Percentiles rank a stretch among this genome's conserved stretches.
phyloP scores from a whole-genome alignment of 1,140 invertebrate genomes.

The Luehdorfia chinensis region DNA sequence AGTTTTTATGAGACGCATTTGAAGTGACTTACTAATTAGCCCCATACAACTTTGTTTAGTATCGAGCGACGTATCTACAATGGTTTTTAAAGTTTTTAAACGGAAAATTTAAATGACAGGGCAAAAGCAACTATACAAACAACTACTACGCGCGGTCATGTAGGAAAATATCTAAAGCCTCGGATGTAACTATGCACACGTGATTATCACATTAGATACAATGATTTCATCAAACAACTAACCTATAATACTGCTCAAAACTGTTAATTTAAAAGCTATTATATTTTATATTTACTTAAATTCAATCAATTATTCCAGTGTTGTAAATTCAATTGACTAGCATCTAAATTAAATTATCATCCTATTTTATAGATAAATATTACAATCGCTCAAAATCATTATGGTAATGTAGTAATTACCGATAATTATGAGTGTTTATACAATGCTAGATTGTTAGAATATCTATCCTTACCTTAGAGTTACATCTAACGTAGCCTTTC shows the following conservation, averaged over 20 bases:
- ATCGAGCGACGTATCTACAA: background rate
- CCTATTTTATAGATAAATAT: conserved; percentile 24
- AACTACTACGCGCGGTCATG: conserved; percentile 6
- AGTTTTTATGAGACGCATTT: background rate
- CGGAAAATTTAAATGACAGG: background rate
- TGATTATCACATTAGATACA: conserved; percentile 54
- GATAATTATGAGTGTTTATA: background rate
- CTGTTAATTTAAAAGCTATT: conserved; percentile 45
- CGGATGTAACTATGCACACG: conserved; percentile 38
- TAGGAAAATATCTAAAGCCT: conserved; percentile 23
- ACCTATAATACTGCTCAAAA: conserved; percentile 73
- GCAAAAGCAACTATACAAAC: conserved; percentile 11
- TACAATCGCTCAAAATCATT: conserved; percentile 25
- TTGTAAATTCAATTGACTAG: conserved; percentile 71
- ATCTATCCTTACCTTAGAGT: too few species aligned
- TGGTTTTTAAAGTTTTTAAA: background rate
- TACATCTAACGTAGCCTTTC: conserved; percentile 19
- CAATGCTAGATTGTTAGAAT: background rate
- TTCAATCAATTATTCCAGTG: conserved; percentile 47
- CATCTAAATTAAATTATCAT: conserved; percentile 50
- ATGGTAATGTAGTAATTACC: conserved; percentile 19
- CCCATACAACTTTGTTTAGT: background rate
- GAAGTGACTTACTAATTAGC: background rate
- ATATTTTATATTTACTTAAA: conserved; percentile 45
- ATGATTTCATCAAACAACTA: conserved; percentile 63